Evolutionary conservation across 2,888 invertebrate species (phyloP).

Genomic region (Apantesis nais): DNA sequence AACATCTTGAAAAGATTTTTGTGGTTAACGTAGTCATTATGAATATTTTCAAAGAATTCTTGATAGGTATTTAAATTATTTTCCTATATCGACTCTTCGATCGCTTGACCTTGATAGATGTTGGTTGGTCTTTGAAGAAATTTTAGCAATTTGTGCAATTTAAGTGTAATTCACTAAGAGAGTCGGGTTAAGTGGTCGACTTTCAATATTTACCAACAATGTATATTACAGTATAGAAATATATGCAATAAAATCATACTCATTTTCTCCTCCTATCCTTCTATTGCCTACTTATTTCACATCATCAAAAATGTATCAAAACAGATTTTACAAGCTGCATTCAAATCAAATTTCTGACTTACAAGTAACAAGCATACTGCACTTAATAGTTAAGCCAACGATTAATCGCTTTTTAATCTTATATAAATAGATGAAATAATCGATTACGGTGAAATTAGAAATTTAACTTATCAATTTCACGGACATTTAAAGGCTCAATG

Average conservation of each 20-base stretch:
- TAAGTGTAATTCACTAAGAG: too few relatives aligned
- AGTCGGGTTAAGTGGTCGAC: too few relatives aligned
- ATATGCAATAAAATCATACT: neutral
- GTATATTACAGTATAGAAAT: neutral
- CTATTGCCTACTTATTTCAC: neutral
- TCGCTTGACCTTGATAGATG: too few relatives aligned
- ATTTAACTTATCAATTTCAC: conserved; percentile 42
- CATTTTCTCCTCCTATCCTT: neutral
- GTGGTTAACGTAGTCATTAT: neutral
- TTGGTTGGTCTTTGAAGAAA: too few relatives aligned
- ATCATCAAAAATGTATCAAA: neutral
- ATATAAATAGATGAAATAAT: neutral
- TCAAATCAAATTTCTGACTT: too few relatives aligned
- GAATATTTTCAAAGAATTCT: neutral
- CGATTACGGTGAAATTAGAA: conserved; percentile 24
- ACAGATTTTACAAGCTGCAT: neutral
- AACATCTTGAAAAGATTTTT: neutral
- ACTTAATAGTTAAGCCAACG: neutral
- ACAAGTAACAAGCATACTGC: neutral
- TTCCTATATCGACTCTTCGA: neutral
- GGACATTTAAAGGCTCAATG: conserved; percentile 28
- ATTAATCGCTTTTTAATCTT: neutral
- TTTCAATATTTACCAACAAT: too few relatives aligned
- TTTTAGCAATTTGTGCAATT: too few relatives aligned
- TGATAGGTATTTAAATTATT: neutral